phyloP scores from a whole-genome alignment of 2,797 vertebrate species.

The Apogon hyalosoma region DNA sequence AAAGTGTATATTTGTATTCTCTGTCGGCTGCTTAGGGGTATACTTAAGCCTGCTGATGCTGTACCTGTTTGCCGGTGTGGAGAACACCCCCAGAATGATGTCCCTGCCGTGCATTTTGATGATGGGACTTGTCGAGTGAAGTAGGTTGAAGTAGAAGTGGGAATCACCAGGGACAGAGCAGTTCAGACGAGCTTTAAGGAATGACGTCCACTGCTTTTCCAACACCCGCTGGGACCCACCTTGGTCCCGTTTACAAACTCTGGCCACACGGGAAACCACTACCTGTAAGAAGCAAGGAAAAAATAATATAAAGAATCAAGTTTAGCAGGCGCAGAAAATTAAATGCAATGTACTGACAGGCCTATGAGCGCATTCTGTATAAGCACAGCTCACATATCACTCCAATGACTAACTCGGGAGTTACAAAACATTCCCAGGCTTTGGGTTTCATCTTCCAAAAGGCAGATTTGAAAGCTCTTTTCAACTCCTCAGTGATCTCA shows the following conservation, averaged over 20 bases:
- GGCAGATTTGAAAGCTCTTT: conserved; percentile 47
- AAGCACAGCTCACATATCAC: conserved; percentile 2
- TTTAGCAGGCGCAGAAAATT: neutral
- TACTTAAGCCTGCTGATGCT: neutral
- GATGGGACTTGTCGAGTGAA: conserved; percentile 93
- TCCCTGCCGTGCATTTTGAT: conserved; percentile 91
- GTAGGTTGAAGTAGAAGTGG: conserved; percentile 97
- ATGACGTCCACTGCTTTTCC: conserved; percentile 98
- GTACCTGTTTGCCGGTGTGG: conserved; percentile 95
- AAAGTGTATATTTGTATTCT: neutral
- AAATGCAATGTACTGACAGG: conserved; percentile 8
- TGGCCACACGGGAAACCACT: conserved; percentile 92
- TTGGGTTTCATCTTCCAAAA: conserved; percentile 54
- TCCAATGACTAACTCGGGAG: conserved; percentile 8
- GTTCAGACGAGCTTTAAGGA: conserved; percentile 95
- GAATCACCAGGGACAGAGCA: conserved; percentile 95
- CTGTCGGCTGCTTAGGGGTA: neutral
- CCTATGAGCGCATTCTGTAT: neutral
- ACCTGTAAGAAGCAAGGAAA: conserved; percentile 78
- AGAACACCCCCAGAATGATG: conserved; percentile 93
- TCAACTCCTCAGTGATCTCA: conserved; percentile 33
- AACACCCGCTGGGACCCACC: conserved; percentile 94
- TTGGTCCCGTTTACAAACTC: conserved; percentile 93
- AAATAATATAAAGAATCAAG: neutral
- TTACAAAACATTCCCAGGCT: conserved; percentile 20